Evolutionary conservation across 2,113 vertebrate genomes (phyloP).

Genomic region (Istiophorus platypterus): DNA sequence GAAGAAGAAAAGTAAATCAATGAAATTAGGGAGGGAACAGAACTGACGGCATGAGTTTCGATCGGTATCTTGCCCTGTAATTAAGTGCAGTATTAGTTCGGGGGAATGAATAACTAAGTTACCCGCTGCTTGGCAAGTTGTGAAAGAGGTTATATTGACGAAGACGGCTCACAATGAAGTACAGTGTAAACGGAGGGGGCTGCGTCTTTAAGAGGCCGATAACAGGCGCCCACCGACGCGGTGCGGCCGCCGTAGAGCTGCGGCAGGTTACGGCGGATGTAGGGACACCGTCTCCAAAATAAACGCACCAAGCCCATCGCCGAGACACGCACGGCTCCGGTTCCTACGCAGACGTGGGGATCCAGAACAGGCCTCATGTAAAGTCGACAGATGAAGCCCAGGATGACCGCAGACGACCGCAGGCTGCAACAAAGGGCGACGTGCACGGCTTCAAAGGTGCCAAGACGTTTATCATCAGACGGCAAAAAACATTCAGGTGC

Average conservation of each 20-base stretch:
- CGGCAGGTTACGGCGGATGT: constrained; percentile 21
- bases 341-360: too few species aligned
- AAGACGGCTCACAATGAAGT: neutral
- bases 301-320: neutral
- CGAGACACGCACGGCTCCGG: neutral
- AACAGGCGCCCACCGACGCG: too few species aligned
- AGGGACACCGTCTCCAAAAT: neutral
- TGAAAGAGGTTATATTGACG: neutral
- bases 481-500: neutral
- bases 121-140: neutral
- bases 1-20: neutral
- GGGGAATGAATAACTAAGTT: neutral
- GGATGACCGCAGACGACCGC: neutral
- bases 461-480: neutral
- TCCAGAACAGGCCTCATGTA: neutral
- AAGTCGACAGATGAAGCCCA: neutral
- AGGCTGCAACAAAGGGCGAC: neutral
- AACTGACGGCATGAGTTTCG: neutral
- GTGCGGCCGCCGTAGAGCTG: too few species aligned
- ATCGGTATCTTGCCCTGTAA: too few species aligned
- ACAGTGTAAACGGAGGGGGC: neutral
- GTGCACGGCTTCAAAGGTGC: neutral
- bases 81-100: neutral
- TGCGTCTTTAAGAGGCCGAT: constrained; percentile 80
- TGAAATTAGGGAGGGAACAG: neutral